A percentile compares a stretch with the other conserved stretches of the same genome.
Conservation (phyloP, 2,888 invertebrate species). For the Syrphus vitripennis region DNA sequence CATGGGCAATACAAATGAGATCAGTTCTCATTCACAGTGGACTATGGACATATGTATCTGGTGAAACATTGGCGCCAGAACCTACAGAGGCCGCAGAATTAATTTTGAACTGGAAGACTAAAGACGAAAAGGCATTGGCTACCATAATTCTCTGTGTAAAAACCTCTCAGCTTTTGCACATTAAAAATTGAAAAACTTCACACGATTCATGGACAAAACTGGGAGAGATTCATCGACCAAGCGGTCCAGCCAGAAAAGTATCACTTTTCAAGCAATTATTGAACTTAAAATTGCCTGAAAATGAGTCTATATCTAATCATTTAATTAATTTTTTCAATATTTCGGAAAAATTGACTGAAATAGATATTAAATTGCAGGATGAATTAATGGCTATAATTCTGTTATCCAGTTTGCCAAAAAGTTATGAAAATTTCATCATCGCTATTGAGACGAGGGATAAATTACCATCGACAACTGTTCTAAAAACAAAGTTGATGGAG, state of each 20-base stretch:
- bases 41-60: not conserved
- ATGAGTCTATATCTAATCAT: not conserved
- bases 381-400: not conserved
- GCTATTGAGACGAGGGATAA: not conserved
- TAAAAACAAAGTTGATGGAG: not conserved
- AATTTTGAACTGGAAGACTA: not conserved
- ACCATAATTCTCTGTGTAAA: not conserved
- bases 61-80: too few relatives aligned
- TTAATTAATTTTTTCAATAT: not conserved
- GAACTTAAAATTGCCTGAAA: not conserved
- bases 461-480: not conserved
- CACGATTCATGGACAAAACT: not conserved
- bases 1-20: not conserved
- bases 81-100: not conserved
- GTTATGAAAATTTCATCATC: not conserved
- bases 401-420: not conserved
- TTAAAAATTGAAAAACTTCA: not conserved
- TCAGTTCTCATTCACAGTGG: not conserved
- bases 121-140: not conserved
- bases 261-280: not conserved
- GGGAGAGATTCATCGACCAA: not conserved
- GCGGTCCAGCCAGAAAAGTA: not conserved
- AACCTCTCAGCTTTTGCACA: not conserved
- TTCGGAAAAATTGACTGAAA: not conserved
- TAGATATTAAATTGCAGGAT: not conserved